These are phyloP conservation scores for Spisula subtruncata DNA, from an alignment of 2,888 invertebrate species.

Conservation along the genomic window DNA sequence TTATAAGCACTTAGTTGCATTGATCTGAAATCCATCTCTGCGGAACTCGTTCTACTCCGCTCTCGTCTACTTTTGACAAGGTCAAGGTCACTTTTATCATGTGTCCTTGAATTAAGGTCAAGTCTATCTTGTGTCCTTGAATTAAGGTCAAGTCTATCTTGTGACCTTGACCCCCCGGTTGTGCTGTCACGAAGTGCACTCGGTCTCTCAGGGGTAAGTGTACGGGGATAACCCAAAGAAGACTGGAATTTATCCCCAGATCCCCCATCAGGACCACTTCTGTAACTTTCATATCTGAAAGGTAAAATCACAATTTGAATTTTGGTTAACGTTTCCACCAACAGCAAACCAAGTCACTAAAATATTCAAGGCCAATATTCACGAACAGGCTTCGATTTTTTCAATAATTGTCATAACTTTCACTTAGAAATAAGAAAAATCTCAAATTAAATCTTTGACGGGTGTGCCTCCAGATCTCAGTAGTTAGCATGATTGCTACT, in stretches of 20 bases:
- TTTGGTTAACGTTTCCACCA: too few relatives aligned
- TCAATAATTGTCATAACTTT: too few relatives aligned
- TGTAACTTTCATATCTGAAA: slow-evolving; percentile 69
- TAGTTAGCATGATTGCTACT: too few relatives aligned
- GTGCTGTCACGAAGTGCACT: slow-evolving; percentile 48
- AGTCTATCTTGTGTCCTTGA: slow-evolving; percentile 45
- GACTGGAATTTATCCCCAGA: slow-evolving; percentile 59
- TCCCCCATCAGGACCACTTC: slow-evolving; percentile 75
- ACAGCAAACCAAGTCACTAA: too few relatives aligned
- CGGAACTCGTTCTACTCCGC: slow-evolving; percentile 66
- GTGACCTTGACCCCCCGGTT: slow-evolving; percentile 32
- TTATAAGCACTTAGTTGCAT: slow-evolving; percentile 50
- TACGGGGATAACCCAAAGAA: slow-evolving; percentile 48
- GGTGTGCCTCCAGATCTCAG: too few relatives aligned
- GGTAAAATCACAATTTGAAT: background rate
- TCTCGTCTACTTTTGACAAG: slow-evolving; percentile 45
- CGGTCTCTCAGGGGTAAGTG: slow-evolving; percentile 59
- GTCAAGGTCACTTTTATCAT: slow-evolving; percentile 50
- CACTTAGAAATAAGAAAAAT: too few relatives aligned
- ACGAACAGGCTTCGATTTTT: too few relatives aligned
- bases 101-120: slow-evolving; percentile 49
- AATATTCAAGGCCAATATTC: too few relatives aligned
- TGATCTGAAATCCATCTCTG: slow-evolving; percentile 61
- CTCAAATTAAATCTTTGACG: too few relatives aligned
- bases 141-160: slow-evolving; percentile 49